Percentiles rank a stretch among this genome's conserved stretches.
Conservation (phyloP, 2,797 vertebrate genomes). For the Prionace glauca region DNA sequence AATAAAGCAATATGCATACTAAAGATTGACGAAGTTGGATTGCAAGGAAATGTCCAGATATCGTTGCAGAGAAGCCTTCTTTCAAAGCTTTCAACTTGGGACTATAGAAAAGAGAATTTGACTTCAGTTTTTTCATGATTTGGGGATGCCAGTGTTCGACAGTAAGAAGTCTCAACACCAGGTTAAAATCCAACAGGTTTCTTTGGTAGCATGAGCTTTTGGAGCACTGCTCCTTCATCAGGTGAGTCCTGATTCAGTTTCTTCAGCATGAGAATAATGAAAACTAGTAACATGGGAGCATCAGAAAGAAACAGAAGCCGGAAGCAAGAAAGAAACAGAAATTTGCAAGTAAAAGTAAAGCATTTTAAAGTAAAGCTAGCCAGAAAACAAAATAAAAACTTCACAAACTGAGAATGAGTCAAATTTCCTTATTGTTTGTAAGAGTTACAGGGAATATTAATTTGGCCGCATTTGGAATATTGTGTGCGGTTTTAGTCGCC, state of each 20-base stretch:
- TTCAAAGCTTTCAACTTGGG: too few species aligned
- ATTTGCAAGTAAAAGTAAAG: too few species aligned
- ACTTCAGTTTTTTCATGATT: too few species aligned
- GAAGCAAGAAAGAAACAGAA: neutral
- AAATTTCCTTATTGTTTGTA: neutral
- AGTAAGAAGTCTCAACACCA: too few species aligned
- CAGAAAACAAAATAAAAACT: neutral
- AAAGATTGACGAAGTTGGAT: neutral
- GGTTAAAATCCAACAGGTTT: too few species aligned
- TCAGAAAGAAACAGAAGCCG: neutral
- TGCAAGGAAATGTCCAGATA: neutral
- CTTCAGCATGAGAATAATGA: neutral
- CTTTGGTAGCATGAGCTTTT: too few species aligned
- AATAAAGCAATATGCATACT: neutral
- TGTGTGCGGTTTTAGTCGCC: too few species aligned
- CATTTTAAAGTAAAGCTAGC: neutral
- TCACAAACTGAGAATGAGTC: neutral
- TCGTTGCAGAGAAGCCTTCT: neutral
- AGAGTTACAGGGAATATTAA: neutral
- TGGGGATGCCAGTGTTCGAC: too few species aligned
- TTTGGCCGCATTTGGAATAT: too few species aligned
- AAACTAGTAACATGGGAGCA: neutral
- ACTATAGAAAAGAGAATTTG: too few species aligned
- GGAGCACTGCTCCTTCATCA: too few species aligned
- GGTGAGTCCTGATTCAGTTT: neutral